Evolutionary conservation across 1,140 invertebrate genomes (phyloP), one percentile per base, ranked within the genome.

Genomic region (Lucilia sericata): DNA sequence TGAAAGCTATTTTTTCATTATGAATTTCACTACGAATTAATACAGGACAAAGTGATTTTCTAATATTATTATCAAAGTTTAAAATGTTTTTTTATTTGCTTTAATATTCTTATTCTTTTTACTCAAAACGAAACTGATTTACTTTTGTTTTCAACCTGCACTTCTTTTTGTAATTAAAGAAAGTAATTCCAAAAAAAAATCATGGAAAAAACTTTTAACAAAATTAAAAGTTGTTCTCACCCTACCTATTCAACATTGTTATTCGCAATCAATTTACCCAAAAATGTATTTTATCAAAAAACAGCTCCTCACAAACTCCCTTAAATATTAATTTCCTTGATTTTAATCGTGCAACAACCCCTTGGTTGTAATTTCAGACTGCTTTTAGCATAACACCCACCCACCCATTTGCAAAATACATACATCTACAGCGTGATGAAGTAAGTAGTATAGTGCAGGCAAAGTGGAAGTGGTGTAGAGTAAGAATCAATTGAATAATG

Each of bases 291-390:
- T 19, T 25, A 21, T 0, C n/a, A 10, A 70, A 70, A 70, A 70
- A 70, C 14, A 14, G 55, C 55, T 60, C 14, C 55, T 60, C 14
- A 60, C 55, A 42, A 42, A 55, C 42, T 21, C 76, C 76, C 42
- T 51, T 21, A 80, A 76, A 78, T 49, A 80, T 80, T 80, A 80
- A 80, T 80, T 80, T 80, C 76, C 76, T 80, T 80, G 76, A 80
- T 80, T 49, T 80, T 80, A 21, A 80, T 80, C 76, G 65, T 19
- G 13, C 17, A 49, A 80, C 76, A 80, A 80, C 76, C 76, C 76
- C 19, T 21, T 80, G 19, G 2, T 19, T 80, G 47, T 80, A 51
- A 80, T 51, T 42, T n/a, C 65, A 10, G 10, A 19, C 65, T 10
- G 5, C 47, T 25, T 49, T 42, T 42, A 42, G 34, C 34, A 78